Evolutionary conservation across 2,797 vertebrate genomes (phyloP).

Genomic region (Miichthys miiuy): DNA sequence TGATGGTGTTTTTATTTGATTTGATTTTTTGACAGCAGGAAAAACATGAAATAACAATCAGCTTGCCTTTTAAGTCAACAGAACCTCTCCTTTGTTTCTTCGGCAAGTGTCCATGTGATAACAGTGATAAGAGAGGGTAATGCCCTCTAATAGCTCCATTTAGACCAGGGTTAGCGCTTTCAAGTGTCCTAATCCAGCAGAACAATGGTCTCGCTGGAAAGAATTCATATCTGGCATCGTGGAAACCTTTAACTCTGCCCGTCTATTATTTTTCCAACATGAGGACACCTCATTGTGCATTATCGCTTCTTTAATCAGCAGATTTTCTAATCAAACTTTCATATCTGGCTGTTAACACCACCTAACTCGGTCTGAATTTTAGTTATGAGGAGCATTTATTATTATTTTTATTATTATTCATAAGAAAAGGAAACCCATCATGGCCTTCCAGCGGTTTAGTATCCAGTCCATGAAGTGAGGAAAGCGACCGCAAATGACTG

Average conservation of each 20-base stretch:
- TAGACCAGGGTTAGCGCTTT: conserved; percentile 19
- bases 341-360: neutral
- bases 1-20: neutral
- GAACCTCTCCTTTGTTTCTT: conserved; percentile 35
- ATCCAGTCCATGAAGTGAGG: conserved; percentile 27
- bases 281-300: neutral
- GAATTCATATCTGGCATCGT: conserved; percentile 5
- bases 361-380: neutral
- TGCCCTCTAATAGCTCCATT: conserved; percentile 27
- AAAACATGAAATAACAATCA: neutral
- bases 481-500: conserved; percentile 71
- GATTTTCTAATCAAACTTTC: neutral
- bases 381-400: neutral
- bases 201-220: conserved; percentile 40
- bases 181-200: conserved; percentile 44
- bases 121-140: conserved; percentile 40
- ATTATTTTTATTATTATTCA: neutral
- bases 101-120: conserved; percentile 25
- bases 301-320: neutral
- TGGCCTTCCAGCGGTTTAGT: conserved; percentile 26
- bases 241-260: neutral
- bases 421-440: conserved; percentile 21
- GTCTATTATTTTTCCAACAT: neutral
- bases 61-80: conserved; percentile 23
- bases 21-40: neutral